Evolutionary conservation across 2,888 invertebrate genomes (phyloP).

Genomic region (Eudemis profundana): DNA sequence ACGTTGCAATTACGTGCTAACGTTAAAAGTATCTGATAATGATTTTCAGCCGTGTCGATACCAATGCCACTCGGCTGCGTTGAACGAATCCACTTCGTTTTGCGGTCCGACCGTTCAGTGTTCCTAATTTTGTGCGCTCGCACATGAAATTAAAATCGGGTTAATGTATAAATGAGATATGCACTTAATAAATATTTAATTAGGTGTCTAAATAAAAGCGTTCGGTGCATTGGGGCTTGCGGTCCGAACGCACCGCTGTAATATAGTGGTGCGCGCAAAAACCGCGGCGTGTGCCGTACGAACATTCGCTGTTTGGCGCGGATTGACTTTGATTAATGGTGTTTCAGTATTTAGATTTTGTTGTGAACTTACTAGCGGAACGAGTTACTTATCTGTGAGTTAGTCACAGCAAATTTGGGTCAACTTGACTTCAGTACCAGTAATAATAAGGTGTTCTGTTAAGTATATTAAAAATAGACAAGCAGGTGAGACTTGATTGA

Average conservation of each 20-base stretch:
- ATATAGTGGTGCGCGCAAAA: slow-evolving; percentile 63
- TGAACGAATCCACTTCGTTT: slow-evolving; percentile 79
- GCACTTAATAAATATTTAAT: slow-evolving; percentile 85
- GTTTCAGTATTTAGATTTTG: slow-evolving; percentile 21
- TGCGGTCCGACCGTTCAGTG: slow-evolving; percentile 76
- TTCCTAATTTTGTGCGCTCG: slow-evolving; percentile 82
- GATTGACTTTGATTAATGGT: slow-evolving; percentile 44
- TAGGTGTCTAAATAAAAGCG: slow-evolving; percentile 84
- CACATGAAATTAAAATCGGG: slow-evolving; percentile 84
- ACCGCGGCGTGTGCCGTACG: slow-evolving; percentile 53
- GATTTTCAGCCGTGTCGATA: slow-evolving; percentile 69
- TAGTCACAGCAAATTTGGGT: not conserved
- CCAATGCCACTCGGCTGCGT: slow-evolving; percentile 55
- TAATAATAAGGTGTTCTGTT: too few relatives aligned
- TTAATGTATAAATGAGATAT: slow-evolving; percentile 83
- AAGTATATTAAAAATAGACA: too few relatives aligned
- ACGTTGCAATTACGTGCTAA: slow-evolving; percentile 33
- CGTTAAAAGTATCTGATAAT: slow-evolving; percentile 72
- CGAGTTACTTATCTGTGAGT: too few relatives aligned
- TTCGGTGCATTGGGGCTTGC: slow-evolving; percentile 62
- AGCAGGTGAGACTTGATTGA: too few relatives aligned
- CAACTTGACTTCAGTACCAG: not conserved
- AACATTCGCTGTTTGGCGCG: slow-evolving; percentile 38
- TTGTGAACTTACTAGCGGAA: not conserved
- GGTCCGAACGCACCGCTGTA: slow-evolving; percentile 69